Base-by-base conservation (phyloP, 2,888 invertebrate genomes). In the Latheticus oryzae region DNA sequence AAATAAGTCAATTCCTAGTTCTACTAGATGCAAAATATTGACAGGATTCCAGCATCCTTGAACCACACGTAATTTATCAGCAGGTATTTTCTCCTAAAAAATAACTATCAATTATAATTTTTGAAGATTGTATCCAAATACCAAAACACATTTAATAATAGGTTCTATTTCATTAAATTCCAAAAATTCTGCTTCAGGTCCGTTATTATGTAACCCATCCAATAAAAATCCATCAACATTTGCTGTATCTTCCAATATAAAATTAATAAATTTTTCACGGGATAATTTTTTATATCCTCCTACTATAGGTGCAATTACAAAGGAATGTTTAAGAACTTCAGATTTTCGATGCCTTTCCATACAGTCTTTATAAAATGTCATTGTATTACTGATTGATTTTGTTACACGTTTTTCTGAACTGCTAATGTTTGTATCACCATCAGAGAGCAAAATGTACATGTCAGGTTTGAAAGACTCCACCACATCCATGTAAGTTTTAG, bases 1-100 rank as follows among this genome's bases (percentile, higher is more conserved):
- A 77, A 97, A 94, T 7, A 95, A 75, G 78, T 97, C 97, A 64
- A 94, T 84, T 9, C 96, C 96, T 17, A 85, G 71, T 63, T 86
- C 82, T 19, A 95, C 84, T 0, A 95, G 84, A 58, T 87, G 81
- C 52, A 96, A 73, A 26, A 92, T 81, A 16, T 85, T 80, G 2
- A 85, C 78, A 1, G 95, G 94, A 71, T 85, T 86, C 86, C 91
- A 95, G 43, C 89, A 85, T 1, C 94, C 94, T 72, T 90, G 87
- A 61, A 93, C 81, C 24, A 91, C 80, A 59, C 86, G 83, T 2
- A 92, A 78, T 72, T 91, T 88, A 43, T 87, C 83, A 32, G 78
- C 78, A 0, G 93, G 91, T 48, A 94, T 66, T 30, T 81, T 76
- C 60, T 81, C 79, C 90, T 90, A 76, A 19, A 76, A 73, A 17